A percentile compares a stretch with the other conserved stretches of the same genome.
Conservation (phyloP, 2,113 vertebrate species). For the Panurus biarmicus region DNA sequence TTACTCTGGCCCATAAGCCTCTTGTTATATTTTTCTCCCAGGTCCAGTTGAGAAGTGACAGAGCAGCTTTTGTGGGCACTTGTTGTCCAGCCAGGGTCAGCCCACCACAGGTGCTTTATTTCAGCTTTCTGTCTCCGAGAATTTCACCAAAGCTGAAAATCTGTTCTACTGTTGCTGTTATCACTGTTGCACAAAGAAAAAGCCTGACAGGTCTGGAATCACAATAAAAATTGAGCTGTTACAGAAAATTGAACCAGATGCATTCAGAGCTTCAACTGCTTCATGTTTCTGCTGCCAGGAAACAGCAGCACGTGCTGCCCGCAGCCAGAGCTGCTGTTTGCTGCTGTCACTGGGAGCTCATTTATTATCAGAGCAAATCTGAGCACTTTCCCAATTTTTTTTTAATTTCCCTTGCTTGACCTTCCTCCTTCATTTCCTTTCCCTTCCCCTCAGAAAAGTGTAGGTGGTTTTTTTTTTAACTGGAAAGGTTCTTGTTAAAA, state of each 20-base stretch:
- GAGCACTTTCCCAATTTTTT: neutral
- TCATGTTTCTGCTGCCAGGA: neutral
- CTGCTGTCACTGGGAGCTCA: fast-evolving
- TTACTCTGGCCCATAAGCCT: neutral
- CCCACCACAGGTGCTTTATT: neutral
- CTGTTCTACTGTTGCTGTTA: neutral
- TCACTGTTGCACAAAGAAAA: neutral
- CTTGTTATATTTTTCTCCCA: neutral
- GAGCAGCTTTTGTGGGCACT: neutral
- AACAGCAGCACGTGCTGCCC: neutral
- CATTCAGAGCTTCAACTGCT: neutral
- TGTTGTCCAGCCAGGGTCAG: neutral
- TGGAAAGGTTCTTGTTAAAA: neutral
- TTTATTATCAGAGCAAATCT: neutral
- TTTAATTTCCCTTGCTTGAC: neutral
- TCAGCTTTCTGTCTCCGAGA: neutral
- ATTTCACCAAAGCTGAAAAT: neutral
- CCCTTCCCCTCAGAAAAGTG: neutral
- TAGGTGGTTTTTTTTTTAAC: neutral
- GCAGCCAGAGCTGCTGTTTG: neutral
- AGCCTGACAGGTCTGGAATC: neutral
- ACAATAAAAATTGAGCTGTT: neutral
- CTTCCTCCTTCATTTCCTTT: neutral
- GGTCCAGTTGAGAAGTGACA: neutral
- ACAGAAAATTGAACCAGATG: neutral